These are phyloP conservation scores for Ptychodera flava DNA, from an alignment of 35 echinoderm and acorn worm species.

Conservation along the genomic window DNA sequence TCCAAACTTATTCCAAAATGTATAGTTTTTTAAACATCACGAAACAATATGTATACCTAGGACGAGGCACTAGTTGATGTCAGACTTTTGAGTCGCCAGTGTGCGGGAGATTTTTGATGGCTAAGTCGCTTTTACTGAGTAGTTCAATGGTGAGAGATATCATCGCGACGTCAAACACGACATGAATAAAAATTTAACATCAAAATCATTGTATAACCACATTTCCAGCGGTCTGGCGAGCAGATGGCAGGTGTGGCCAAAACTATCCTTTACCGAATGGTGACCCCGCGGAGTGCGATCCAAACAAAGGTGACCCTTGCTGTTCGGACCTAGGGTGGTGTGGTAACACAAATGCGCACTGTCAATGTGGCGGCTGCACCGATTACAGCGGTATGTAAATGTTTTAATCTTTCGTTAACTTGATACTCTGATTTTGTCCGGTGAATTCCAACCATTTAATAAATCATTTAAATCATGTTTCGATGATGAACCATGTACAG, in stretches of 20 bases:
- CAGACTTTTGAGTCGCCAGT: too few relatives aligned
- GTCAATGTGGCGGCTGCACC: conserved; percentile 9
- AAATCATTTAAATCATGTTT: neutral
- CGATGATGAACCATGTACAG: neutral
- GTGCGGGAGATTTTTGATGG: too few relatives aligned
- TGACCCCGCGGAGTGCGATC: conserved; percentile 9
- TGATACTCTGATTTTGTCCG: neutral
- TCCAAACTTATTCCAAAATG: too few relatives aligned
- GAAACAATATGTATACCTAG: too few relatives aligned
- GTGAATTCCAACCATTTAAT: neutral
- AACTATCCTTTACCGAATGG: conserved; percentile 10
- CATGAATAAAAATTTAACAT: too few relatives aligned
- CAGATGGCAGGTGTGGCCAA: conserved; percentile 8
- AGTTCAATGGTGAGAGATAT: too few relatives aligned
- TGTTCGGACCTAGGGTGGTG: conserved; percentile 12
- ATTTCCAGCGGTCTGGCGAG: too few relatives aligned
- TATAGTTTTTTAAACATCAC: too few relatives aligned
- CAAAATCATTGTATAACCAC: too few relatives aligned
- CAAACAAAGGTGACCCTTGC: neutral
- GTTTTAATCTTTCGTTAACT: neutral
- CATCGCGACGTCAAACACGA: too few relatives aligned
- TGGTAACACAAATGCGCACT: neutral
- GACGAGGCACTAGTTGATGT: too few relatives aligned
- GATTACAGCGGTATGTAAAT: conserved; percentile 2
- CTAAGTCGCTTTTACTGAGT: too few relatives aligned